phyloP scores from a whole-genome alignment of 2,797 vertebrate genomes.

The Linurgus olivaceus region DNA sequence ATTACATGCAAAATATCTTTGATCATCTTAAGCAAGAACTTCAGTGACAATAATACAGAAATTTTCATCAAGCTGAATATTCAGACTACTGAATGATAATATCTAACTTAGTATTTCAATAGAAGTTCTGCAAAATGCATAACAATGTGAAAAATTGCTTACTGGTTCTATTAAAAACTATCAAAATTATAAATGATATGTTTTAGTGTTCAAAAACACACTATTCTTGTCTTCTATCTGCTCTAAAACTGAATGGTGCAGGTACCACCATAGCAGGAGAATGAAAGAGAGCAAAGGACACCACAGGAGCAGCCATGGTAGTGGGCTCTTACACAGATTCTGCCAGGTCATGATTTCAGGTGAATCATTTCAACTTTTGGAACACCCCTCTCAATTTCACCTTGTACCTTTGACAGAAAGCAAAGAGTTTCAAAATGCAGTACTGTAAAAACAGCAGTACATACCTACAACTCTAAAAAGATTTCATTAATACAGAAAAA shows the following conservation, averaged over 20 bases:
- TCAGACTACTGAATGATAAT: background rate
- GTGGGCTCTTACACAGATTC: background rate
- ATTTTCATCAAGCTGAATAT: background rate
- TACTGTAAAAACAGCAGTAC: background rate
- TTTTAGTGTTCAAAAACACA: background rate
- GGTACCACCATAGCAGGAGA: background rate
- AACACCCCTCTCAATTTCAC: background rate
- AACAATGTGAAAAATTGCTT: background rate
- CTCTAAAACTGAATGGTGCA: fast-evolving
- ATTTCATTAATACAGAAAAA: background rate
- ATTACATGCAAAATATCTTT: background rate
- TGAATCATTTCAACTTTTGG: background rate
- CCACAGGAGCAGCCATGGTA: background rate
- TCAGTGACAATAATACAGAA: background rate
- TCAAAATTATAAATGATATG: fast-evolving
- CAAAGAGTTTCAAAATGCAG: background rate
- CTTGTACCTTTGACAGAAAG: background rate
- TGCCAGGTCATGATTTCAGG: background rate
- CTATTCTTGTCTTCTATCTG: background rate
- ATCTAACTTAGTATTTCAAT: background rate
- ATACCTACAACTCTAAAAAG: background rate
- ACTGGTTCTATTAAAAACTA: background rate
- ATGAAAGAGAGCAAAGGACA: background rate
- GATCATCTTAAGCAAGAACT: background rate
- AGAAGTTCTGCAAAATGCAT: background rate